A percentile compares a stretch with the other conserved stretches of the same genome.
These are phyloP conservation scores for Anthoptus insignis DNA, from an alignment of 2,888 invertebrate genomes.

Conservation along the genomic window DNA sequence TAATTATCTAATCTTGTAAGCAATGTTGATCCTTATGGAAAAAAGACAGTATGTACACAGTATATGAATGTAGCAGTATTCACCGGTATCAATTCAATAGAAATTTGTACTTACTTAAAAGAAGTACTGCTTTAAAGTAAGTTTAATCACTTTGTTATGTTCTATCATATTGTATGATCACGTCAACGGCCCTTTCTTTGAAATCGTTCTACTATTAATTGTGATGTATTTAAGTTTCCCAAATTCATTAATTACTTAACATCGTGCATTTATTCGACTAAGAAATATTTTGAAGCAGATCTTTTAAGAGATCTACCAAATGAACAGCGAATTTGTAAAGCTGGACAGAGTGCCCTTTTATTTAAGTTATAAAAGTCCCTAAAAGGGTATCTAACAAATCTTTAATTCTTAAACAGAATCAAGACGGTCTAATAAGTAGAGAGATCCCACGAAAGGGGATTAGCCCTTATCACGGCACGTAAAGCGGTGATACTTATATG, in stretches of 20 bases:
- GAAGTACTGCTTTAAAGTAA: too few relatives aligned
- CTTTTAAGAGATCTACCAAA: not conserved
- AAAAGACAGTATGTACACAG: too few relatives aligned
- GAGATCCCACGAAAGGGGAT: slow-evolving; percentile 75
- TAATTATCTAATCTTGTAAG: too few relatives aligned
- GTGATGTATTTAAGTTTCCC: too few relatives aligned
- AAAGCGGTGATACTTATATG: slow-evolving; percentile 84
- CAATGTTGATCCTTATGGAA: too few relatives aligned
- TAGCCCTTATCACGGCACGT: slow-evolving; percentile 81
- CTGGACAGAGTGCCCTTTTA: slow-evolving; percentile 33
- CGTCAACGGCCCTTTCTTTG: too few relatives aligned
- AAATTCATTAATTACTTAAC: not conserved
- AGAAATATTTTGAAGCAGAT: not conserved
- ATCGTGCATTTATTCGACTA: not conserved
- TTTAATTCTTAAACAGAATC: slow-evolving; percentile 39
- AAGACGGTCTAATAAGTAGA: slow-evolving; percentile 67
- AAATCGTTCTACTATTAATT: too few relatives aligned
- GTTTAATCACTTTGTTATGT: too few relatives aligned
- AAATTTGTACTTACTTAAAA: too few relatives aligned
- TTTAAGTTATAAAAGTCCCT: slow-evolving; percentile 29
- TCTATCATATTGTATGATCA: too few relatives aligned
- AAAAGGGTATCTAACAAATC: slow-evolving; percentile 35
- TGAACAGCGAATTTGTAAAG: slow-evolving; percentile 25
- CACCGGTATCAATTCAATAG: too few relatives aligned
- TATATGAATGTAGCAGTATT: too few relatives aligned